Percentiles rank a stretch among this genome's conserved stretches.
phyloP scores from a whole-genome alignment of 2,888 invertebrate species.

The Drosophila antonietae region DNA sequence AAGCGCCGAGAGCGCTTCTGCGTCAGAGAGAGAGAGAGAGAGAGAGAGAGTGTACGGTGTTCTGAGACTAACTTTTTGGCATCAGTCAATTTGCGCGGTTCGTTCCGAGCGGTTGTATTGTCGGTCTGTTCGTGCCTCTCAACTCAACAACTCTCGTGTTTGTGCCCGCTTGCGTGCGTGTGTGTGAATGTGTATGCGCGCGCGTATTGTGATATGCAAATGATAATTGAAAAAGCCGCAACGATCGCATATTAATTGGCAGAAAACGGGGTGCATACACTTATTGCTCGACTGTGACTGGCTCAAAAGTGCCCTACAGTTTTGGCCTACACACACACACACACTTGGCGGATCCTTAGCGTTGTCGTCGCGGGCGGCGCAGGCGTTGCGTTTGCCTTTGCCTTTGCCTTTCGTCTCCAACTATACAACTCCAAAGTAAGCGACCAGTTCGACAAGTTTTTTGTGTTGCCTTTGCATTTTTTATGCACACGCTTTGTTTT shows the following conservation, averaged over 20 bases:
- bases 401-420: slow-evolving; percentile 26
- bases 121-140: slow-evolving; percentile 8
- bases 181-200: slow-evolving; percentile 28
- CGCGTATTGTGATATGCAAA: slow-evolving; percentile 67
- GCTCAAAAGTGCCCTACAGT: slow-evolving; percentile 26
- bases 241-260: slow-evolving; percentile 61
- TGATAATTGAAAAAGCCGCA: slow-evolving; percentile 63
- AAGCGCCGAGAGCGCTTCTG: slow-evolving; percentile 4
- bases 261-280: slow-evolving; percentile 50
- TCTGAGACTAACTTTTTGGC: slow-evolving; percentile 53
- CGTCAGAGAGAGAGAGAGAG: slow-evolving; percentile 19
- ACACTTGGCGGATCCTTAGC: slow-evolving; percentile 41
- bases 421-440: slow-evolving; percentile 39
- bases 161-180: slow-evolving; percentile 27
- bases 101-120: slow-evolving; percentile 47
- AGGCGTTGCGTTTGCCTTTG: slow-evolving; percentile 39
- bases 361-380: slow-evolving; percentile 25
- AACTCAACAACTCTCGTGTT: slow-evolving; percentile 38
- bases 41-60: slow-evolving; percentile 21
- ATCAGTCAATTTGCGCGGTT: slow-evolving; percentile 60
- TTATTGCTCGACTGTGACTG: slow-evolving; percentile 32
- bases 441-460: slow-evolving; percentile 83
- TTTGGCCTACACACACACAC: slow-evolving; percentile 42
- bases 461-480: slow-evolving; percentile 67
- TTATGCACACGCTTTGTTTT: slow-evolving; percentile 65